Conservation (phyloP, 2,888 invertebrate species). For the Glaucopsyche alexis region DNA sequence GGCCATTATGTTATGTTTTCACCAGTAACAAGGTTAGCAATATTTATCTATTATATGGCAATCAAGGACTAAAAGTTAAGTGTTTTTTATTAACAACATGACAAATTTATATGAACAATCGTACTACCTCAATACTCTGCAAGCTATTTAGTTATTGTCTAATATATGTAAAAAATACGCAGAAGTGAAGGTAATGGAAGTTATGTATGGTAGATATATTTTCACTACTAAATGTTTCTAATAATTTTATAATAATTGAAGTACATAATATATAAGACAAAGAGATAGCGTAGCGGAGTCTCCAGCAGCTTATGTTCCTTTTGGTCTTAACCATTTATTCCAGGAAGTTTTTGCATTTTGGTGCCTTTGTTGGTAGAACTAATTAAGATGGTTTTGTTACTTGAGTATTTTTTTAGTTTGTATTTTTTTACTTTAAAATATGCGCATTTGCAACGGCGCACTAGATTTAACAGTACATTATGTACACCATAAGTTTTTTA, state of each 20-base stretch:
- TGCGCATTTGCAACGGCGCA: background rate
- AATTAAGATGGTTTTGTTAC: constrained; percentile 24
- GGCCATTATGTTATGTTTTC: too few relatives aligned
- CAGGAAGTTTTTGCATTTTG: background rate
- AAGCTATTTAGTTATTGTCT: too few relatives aligned
- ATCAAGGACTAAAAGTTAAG: too few relatives aligned
- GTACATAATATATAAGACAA: background rate
- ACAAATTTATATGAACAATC: too few relatives aligned
- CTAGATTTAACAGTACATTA: background rate
- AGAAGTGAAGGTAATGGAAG: background rate
- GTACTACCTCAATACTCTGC: too few relatives aligned
- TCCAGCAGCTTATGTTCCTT: background rate
- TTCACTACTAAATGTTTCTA: background rate
- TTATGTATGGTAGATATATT: background rate
- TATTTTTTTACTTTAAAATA: constrained; percentile 8
- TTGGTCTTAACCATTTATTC: background rate
- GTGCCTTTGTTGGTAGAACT: background rate
- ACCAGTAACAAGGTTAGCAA: too few relatives aligned
- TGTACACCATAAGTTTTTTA: background rate
- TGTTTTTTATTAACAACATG: too few relatives aligned
- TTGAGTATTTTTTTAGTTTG: background rate
- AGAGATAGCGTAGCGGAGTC: background rate
- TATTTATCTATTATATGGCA: too few relatives aligned
- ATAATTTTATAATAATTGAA: background rate
- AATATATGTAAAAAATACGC: too few relatives aligned